Percentiles rank a stretch among this genome's conserved stretches.
Evolutionary conservation across 1,140 invertebrate genomes (phyloP).

Genomic region (Armadillidium nasatum): DNA sequence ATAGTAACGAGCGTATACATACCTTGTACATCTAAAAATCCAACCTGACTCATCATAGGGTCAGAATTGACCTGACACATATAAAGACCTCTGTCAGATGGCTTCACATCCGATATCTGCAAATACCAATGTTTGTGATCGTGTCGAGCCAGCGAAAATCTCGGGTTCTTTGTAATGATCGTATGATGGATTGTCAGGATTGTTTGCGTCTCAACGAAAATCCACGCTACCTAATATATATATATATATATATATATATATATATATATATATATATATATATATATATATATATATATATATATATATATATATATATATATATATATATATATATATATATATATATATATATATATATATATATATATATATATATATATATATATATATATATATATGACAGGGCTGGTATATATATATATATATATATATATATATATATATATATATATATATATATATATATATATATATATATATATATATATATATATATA

Average conservation of each 20-base stretch:
- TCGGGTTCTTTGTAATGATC: slow-evolving; percentile 51
- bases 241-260: background rate
- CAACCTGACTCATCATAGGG: slow-evolving; percentile 50
- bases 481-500: slow-evolving; percentile 15
- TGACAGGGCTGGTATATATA: no score
- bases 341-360: slow-evolving; percentile 15
- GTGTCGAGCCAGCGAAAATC: slow-evolving; percentile 50
- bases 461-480: slow-evolving; percentile 12
- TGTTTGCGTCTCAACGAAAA: slow-evolving; percentile 54
- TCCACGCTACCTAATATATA: slow-evolving; percentile 51
- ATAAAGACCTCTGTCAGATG: slow-evolving; percentile 51
- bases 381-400: no score
- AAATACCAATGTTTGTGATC: slow-evolving; percentile 47
- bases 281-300: background rate
- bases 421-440: background rate
- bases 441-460: slow-evolving; percentile 15
- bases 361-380: slow-evolving; percentile 12
- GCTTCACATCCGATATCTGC: slow-evolving; percentile 61
- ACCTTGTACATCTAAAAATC: slow-evolving; percentile 52
- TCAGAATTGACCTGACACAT: slow-evolving; percentile 54
- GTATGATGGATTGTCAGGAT: slow-evolving; percentile 51
- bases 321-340: slow-evolving; percentile 3
- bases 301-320: background rate
- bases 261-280: background rate
- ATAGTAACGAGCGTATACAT: background rate